Percentiles rank a stretch among this genome's conserved stretches.
Conservation (phyloP, 2,113 vertebrate genomes). For the Xiphorhynchus elegans region DNA sequence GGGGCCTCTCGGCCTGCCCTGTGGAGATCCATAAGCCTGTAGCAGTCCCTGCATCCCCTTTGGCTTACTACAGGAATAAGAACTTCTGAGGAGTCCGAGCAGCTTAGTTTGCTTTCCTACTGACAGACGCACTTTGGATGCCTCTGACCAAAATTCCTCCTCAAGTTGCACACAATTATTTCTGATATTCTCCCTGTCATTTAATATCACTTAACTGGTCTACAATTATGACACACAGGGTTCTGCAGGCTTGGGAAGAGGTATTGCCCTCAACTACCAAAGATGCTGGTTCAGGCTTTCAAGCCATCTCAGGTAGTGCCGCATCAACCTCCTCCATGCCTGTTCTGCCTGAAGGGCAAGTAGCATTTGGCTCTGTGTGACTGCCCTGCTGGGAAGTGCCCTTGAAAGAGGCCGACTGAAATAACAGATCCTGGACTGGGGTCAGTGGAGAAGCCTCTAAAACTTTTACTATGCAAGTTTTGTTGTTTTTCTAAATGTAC, state of each 20-base stretch:
- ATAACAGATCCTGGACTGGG: not conserved
- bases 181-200: not conserved
- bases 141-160: not conserved
- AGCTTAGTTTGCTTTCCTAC: not conserved
- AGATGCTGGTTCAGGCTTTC: not conserved
- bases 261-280: not conserved
- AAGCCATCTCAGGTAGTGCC: not conserved
- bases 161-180: conserved; percentile 4
- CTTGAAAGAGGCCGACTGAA: not conserved
- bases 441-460: not conserved
- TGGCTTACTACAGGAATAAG: not conserved
- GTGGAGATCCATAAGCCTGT: not conserved
- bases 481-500: not conserved
- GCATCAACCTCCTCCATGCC: not conserved
- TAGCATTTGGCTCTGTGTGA: not conserved
- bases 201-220: not conserved
- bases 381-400: not conserved
- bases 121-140: not conserved
- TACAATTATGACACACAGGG: not conserved
- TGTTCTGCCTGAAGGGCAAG: not conserved
- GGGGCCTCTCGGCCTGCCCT: not conserved
- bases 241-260: not conserved
- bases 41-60: not conserved
- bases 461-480: not conserved
- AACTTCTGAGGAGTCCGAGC: conserved; percentile 4